These are phyloP conservation scores for Calameuta filiformis DNA, from an alignment of 2,888 invertebrate species.

Conservation along the genomic window DNA sequence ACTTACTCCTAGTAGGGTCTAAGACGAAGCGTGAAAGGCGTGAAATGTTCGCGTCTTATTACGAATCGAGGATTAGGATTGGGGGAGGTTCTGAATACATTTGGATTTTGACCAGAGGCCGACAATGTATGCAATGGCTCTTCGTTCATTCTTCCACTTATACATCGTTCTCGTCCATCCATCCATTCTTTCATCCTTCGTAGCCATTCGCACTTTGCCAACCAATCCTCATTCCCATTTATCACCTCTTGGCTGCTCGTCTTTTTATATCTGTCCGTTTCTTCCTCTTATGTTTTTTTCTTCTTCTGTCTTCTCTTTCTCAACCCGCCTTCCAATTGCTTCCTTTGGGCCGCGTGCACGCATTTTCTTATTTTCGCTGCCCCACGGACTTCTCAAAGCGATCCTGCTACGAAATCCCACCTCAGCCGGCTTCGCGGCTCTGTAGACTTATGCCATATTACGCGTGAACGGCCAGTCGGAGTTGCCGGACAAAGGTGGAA, in stretches of 20 bases:
- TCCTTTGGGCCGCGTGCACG: conserved; percentile 38
- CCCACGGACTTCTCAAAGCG: conserved; percentile 9
- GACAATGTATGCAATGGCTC: conserved; percentile 24
- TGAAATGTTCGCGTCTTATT: background rate
- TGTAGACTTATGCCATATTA: conserved; percentile 31
- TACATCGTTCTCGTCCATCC: conserved; percentile 28
- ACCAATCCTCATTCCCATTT: conserved; percentile 63
- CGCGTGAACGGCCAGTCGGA: conserved; percentile 8
- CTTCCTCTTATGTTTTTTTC: conserved; percentile 27
- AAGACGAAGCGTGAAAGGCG: background rate
- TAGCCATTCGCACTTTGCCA: conserved; percentile 59
- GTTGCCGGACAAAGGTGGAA: background rate
- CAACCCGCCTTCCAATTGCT: conserved; percentile 53
- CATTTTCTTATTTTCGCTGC: conserved; percentile 42
- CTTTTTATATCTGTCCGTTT: conserved; percentile 41
- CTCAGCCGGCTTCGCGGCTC: background rate
- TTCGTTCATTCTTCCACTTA: conserved; percentile 6
- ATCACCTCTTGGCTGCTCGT: conserved; percentile 52
- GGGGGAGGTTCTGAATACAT: conserved; percentile 24
- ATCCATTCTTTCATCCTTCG: conserved; percentile 38
- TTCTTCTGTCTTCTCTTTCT: conserved; percentile 19
- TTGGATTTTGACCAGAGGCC: conserved; percentile 45
- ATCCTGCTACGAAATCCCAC: background rate
- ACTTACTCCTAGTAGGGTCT: background rate
- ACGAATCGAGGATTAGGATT: background rate